phyloP scores from a whole-genome alignment of 2,888 invertebrate genomes.

The Leptinotarsa juncta region DNA sequence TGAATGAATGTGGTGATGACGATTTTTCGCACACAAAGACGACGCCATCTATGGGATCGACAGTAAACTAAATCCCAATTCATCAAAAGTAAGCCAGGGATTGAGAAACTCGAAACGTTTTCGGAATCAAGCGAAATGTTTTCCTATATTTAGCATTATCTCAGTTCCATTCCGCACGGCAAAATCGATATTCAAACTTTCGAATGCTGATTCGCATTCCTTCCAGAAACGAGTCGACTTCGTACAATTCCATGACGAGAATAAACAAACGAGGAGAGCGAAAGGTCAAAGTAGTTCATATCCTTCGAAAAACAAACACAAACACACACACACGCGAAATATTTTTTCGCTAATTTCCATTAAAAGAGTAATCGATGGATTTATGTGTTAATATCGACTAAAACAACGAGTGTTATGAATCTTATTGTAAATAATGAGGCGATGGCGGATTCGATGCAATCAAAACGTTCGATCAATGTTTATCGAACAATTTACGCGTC shows the following conservation, averaged over 20 bases:
- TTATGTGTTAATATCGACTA: neutral
- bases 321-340: neutral
- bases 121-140: no score
- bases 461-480: neutral
- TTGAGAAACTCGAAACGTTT: no score
- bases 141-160: no score
- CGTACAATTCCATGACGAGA: neutral
- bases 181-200: neutral
- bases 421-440: neutral
- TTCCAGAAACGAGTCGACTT: neutral
- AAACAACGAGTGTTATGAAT: constrained; percentile 15
- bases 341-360: constrained; percentile 12
- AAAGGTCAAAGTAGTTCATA: constrained; percentile 16
- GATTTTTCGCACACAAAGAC: no score
- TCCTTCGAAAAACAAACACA: neutral
- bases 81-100: no score
- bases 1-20: no score
- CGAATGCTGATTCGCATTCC: neutral
- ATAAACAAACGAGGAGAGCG: neutral
- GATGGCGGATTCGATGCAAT: neutral
- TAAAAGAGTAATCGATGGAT: constrained; percentile 5
- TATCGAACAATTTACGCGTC: neutral
- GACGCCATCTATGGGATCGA: no score
- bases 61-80: no score
- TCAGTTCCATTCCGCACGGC: no score